phyloP scores from a whole-genome alignment of 2,888 invertebrate species.

The Catocala sponsa region DNA sequence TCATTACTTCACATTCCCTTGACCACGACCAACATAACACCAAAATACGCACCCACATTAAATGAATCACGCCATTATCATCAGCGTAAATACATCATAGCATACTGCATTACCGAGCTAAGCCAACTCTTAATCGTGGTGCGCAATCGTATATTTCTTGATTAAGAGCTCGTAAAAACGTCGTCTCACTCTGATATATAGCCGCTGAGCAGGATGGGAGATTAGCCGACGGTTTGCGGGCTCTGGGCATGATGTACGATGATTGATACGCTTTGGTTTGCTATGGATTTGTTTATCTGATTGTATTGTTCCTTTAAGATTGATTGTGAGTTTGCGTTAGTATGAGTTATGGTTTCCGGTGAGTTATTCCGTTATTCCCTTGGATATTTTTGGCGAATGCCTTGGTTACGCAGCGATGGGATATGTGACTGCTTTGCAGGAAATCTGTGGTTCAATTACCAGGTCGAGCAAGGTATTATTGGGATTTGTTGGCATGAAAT shows the following conservation, averaged over 20 bases:
- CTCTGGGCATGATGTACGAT: constrained; percentile 49
- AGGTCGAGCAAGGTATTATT: too few species aligned
- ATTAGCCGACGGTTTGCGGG: constrained; percentile 64
- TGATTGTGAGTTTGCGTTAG: constrained; percentile 34
- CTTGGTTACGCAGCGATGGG: too few species aligned
- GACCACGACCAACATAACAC: not conserved
- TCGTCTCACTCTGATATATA: constrained; percentile 80
- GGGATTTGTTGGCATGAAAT: too few species aligned
- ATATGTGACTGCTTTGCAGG: too few species aligned
- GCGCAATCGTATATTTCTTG: constrained; percentile 84
- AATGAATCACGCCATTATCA: constrained; percentile 20
- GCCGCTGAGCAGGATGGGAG: constrained; percentile 65
- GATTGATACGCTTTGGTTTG: constrained; percentile 44
- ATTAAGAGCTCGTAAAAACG: constrained; percentile 84
- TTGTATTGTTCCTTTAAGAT: constrained; percentile 33
- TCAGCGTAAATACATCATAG: constrained; percentile 60
- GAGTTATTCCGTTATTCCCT: constrained; percentile 11
- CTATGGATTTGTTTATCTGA: constrained; percentile 24
- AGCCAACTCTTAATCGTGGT: constrained; percentile 77
- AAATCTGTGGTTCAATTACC: too few species aligned
- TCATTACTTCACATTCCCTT: not conserved
- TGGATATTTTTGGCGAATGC: constrained; percentile 4
- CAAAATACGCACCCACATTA: constrained; percentile 12
- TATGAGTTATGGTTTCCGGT: constrained; percentile 24
- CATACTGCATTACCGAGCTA: constrained; percentile 81